These are phyloP conservation scores for Cryptotis parvus DNA, from an alignment of 2,113 vertebrate species.

Conservation along the genomic window DNA sequence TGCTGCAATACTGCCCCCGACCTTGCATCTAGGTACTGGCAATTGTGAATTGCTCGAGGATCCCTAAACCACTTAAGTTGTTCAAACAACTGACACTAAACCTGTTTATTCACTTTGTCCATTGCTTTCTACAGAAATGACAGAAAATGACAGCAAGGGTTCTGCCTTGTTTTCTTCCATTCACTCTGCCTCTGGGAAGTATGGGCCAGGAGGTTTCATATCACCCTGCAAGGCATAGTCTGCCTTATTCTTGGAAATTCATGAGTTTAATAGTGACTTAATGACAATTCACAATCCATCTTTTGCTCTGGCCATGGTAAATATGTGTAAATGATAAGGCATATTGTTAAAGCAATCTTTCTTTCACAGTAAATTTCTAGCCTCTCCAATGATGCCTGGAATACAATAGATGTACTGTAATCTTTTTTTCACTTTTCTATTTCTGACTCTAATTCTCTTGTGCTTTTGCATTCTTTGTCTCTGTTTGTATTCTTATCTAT, in stretches of 20 bases:
- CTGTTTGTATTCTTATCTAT: too few relatives aligned
- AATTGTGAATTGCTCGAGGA: accelerated
- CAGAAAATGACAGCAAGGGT: not conserved
- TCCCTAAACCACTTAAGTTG: not conserved
- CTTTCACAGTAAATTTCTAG: not conserved
- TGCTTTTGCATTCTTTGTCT: too few relatives aligned
- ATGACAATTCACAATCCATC: not conserved
- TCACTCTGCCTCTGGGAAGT: not conserved
- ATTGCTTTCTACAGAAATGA: not conserved
- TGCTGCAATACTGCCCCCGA: too few relatives aligned
- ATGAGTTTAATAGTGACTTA: too few relatives aligned
- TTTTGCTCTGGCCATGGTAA: not conserved
- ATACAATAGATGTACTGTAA: not conserved
- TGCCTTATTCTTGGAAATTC: not conserved
- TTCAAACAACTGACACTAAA: not conserved
- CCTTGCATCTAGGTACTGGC: accelerated
- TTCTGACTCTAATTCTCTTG: not conserved
- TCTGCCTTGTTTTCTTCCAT: not conserved
- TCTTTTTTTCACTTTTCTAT: not conserved
- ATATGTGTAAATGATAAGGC: not conserved
- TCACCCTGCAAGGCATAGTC: accelerated
- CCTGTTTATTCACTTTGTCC: not conserved
- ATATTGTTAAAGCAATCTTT: not conserved
- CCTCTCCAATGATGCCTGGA: not conserved
- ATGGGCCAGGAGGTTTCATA: too few relatives aligned